Percentiles rank a stretch among this genome's conserved stretches.
Evolutionary conservation across 2,113 vertebrate genomes (phyloP).

Genomic region (Strix uralensis): DNA sequence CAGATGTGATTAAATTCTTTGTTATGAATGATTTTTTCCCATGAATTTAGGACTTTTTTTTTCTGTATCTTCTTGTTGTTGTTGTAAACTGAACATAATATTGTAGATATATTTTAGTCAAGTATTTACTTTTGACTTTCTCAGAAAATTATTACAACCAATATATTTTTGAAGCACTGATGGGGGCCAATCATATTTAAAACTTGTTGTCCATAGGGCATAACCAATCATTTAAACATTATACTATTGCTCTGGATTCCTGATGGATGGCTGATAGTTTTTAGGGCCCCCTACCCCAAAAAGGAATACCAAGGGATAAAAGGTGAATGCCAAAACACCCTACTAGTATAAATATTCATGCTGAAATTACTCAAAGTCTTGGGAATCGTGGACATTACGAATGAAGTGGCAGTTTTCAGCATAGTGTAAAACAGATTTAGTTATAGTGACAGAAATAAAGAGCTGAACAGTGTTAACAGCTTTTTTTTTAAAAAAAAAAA

Average conservation of each 20-base stretch:
- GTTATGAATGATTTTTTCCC: neutral
- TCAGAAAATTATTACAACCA: neutral
- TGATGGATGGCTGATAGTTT: neutral
- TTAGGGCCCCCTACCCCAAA: neutral
- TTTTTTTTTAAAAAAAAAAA: neutral
- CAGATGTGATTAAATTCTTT: slow-evolving; percentile 32
- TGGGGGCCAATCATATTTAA: neutral
- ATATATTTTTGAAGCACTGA: neutral
- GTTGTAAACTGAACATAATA: neutral
- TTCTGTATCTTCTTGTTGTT: neutral
- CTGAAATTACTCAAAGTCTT: neutral
- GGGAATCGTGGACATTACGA: neutral
- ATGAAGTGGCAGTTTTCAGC: neutral
- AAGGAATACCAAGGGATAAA: neutral
- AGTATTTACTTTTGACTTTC: neutral
- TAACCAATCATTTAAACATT: neutral
- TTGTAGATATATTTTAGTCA: neutral
- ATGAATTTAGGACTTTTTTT: neutral
- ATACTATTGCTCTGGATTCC: neutral
- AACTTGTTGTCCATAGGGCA: neutral
- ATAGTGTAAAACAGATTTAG: neutral
- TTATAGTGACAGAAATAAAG: neutral
- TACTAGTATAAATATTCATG: neutral
- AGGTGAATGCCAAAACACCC: neutral
- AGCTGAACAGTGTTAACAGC: neutral